phyloP scores from a whole-genome alignment of 2,888 invertebrate species.

The Brenthis daphne region DNA sequence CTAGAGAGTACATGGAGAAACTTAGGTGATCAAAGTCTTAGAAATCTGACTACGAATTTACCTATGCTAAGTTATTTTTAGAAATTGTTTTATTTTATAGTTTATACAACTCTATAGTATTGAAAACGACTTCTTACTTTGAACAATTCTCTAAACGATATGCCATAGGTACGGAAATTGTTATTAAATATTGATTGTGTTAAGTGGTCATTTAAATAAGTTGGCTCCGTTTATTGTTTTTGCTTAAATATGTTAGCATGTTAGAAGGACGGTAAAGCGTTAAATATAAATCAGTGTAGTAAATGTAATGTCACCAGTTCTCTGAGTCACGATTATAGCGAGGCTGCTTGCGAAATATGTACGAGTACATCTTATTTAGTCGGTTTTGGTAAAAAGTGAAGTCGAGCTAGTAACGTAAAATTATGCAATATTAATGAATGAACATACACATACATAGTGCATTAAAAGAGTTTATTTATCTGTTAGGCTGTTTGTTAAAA shows the following conservation, averaged over 20 bases:
- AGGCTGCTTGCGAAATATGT: slow-evolving; percentile 40
- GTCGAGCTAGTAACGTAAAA: slow-evolving; percentile 14
- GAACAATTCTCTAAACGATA: no score
- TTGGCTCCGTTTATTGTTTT: slow-evolving; percentile 5
- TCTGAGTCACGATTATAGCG: slow-evolving; percentile 38
- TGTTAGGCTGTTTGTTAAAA: background rate
- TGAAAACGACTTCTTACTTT: background rate
- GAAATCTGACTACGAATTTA: no score
- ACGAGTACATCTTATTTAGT: slow-evolving; percentile 26
- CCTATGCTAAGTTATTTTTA: no score
- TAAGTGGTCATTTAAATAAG: slow-evolving; percentile 4
- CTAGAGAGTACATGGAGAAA: no score
- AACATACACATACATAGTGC: background rate
- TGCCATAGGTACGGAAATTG: no score
- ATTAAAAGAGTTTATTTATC: background rate
- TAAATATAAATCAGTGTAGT: slow-evolving; percentile 26
- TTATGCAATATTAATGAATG: background rate
- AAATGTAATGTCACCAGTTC: slow-evolving; percentile 27
- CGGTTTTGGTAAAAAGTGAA: slow-evolving; percentile 28
- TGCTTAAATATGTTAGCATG: slow-evolving; percentile 1
- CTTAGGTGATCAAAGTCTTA: no score
- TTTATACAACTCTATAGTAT: background rate
- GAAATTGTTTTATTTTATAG: no score
- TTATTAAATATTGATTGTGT: background rate
- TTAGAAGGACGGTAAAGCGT: slow-evolving; percentile 23